These are phyloP conservation scores for Himalopsyche anomala DNA, from an alignment of 2,888 invertebrate genomes.

Conservation along the genomic window DNA sequence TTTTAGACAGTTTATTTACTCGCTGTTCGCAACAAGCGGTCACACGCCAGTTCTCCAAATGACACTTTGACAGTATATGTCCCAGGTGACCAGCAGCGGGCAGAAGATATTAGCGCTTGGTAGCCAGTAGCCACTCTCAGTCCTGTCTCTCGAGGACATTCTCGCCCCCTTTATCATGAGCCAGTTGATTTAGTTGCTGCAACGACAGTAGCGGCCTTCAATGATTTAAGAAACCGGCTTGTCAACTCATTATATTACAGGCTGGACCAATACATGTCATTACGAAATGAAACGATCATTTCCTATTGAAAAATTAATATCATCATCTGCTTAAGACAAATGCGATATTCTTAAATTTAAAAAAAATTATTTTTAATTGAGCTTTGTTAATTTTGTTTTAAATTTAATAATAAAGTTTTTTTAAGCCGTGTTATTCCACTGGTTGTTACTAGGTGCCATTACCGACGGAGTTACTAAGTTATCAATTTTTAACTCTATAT, in stretches of 20 bases:
- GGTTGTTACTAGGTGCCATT: too few relatives aligned
- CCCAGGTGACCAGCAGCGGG: constrained; percentile 46
- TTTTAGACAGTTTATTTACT: constrained; percentile 23
- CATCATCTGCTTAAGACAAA: too few relatives aligned
- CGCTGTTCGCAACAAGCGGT: not conserved
- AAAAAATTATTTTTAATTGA: too few relatives aligned
- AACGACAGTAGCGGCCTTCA: constrained; percentile 32
- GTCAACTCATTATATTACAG: constrained; percentile 35
- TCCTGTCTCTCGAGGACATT: constrained; percentile 35
- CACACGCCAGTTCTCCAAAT: constrained; percentile 30
- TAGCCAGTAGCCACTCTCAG: constrained; percentile 23
- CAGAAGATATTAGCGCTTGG: constrained; percentile 46
- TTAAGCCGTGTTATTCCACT: too few relatives aligned
- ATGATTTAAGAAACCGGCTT: constrained; percentile 39
- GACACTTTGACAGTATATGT: constrained; percentile 13
- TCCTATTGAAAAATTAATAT: too few relatives aligned
- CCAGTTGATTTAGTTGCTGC: constrained; percentile 23
- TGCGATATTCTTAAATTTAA: too few relatives aligned
- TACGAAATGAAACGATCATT: too few relatives aligned
- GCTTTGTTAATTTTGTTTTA: too few relatives aligned
- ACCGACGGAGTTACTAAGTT: too few relatives aligned
- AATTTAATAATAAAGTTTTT: too few relatives aligned
- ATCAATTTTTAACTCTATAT: too few relatives aligned
- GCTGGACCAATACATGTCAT: not conserved
- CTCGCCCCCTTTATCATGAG: constrained; percentile 36